phyloP scores from a whole-genome alignment of 2,888 invertebrate species.

The Megalurothrips usitatus region DNA sequence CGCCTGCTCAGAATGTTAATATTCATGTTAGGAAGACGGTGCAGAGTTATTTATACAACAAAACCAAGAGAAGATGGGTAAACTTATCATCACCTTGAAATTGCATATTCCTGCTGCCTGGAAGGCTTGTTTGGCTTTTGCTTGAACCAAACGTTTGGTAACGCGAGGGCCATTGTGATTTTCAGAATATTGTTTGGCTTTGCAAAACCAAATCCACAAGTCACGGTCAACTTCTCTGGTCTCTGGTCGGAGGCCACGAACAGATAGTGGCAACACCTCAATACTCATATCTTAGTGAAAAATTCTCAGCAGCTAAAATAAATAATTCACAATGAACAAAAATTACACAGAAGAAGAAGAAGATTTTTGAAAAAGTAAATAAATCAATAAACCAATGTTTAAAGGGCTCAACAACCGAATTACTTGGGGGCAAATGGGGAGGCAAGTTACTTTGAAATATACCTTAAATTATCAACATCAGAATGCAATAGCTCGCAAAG shows the following conservation, averaged over 20 bases:
- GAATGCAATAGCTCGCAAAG: no score
- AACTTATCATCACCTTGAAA: not conserved
- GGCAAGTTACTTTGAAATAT: not conserved
- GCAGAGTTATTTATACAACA: not conserved
- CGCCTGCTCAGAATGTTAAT: not conserved
- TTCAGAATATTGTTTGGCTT: not conserved
- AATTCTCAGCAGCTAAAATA: not conserved
- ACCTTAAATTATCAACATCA: not conserved
- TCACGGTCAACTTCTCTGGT: not conserved
- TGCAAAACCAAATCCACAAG: not conserved
- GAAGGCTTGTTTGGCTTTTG: not conserved
- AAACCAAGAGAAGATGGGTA: not conserved
- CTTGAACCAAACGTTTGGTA: not conserved
- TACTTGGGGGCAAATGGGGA: not conserved
- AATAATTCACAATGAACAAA: not conserved
- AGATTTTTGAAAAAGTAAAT: not conserved
- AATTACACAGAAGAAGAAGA: not conserved
- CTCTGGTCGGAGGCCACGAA: slow-evolving; percentile 10
- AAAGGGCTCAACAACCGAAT: not conserved
- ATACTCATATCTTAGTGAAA: not conserved
- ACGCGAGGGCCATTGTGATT: not conserved
- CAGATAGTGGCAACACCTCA: not conserved
- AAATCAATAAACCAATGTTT: not conserved
- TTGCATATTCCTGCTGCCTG: not conserved
- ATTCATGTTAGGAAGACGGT: not conserved